phyloP scores from a whole-genome alignment of 2,797 vertebrate species.

The Malacoctenus gilli region DNA sequence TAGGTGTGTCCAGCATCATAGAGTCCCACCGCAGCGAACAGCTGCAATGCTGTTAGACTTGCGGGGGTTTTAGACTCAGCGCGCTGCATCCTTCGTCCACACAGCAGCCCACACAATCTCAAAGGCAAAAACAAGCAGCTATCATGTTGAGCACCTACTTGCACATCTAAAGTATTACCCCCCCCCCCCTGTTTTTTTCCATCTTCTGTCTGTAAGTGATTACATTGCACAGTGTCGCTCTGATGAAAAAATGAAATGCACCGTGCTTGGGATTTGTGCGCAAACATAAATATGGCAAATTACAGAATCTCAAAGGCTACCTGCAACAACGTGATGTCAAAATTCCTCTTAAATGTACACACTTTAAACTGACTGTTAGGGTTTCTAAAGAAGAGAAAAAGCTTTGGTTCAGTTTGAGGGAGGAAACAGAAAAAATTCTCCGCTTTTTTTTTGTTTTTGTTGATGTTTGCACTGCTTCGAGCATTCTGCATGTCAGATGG shows the following conservation, averaged over 20 bases:
- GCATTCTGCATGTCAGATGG: conserved; percentile 58
- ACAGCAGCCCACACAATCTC: conserved; percentile 43
- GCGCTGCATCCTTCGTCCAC: conserved; percentile 50
- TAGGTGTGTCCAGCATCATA: no score
- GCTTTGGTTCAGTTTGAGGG: conserved; percentile 34
- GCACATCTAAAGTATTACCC: conserved; percentile 27
- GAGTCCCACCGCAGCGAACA: not conserved
- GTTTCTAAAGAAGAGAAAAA: conserved; percentile 12
- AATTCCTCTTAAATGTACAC: conserved; percentile 6
- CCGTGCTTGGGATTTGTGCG: conserved; percentile 34
- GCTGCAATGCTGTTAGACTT: not conserved
- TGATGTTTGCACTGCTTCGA: conserved; percentile 50
- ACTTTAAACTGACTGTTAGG: conserved; percentile 35
- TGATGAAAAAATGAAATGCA: conserved; percentile 42
- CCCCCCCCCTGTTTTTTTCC: conserved; percentile 7
- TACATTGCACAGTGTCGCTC: conserved; percentile 17
- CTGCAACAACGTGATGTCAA: conserved; percentile 5
- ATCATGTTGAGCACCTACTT: conserved; percentile 57
- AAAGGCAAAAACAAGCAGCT: conserved; percentile 45
- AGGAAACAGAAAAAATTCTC: not conserved
- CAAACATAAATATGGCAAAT: conserved; percentile 18
- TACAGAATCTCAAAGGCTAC: conserved; percentile 19
- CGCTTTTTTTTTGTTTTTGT: conserved; percentile 60
- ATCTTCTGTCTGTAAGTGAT: conserved; percentile 25
- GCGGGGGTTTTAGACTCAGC: conserved; percentile 26